Evolutionary conservation across 2,888 invertebrate genomes (phyloP), one percentile per base, ranked within the genome.

Genomic region (Chymomyza amoena): DNA sequence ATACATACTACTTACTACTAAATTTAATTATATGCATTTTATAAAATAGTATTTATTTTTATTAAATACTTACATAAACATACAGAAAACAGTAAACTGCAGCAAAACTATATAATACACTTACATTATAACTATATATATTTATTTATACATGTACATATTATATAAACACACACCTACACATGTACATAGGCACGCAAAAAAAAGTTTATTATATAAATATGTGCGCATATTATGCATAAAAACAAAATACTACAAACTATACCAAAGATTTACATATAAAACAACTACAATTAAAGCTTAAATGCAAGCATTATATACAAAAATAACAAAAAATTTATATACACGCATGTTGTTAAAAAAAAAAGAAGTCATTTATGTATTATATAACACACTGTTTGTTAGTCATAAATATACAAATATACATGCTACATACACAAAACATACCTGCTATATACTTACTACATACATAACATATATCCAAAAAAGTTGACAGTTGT

Each of bases 331-430:
- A 32, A 32, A 32, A 32, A 32, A 68, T 76, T 73, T 77, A 71
- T 74, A 77, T 62, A 77, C 64, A 73, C 70, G 70, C 56, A 67
- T 25, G 59, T 52, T 51, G 20, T 62, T 32, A 60, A 36, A 54
- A 36, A 66, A 16, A 56, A 54, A 7, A 28, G 54, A 36, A 56
- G 45, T 45, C 6, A 39, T 32, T 32, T 13, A 45, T 45, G 13
- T 45, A 45, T 13, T 84, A 82, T 85, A 82, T 73, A 75, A 59
- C 61, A 70, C 68, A 69, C 69, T 71, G 73, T 69, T 72, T 64
- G 79, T 79, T 76, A 70, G 64, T 60, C 65, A 72, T 68, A 63
- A 13, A 64, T 60, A 76, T 69, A 45, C 39, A 45, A 13, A 39
- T 13, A 7, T 39, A 13, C 39, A 39, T 39, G 69, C 69, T 39